phyloP scores from a whole-genome alignment of 1,140 invertebrate species.

The Meloidogyne hapla region DNA sequence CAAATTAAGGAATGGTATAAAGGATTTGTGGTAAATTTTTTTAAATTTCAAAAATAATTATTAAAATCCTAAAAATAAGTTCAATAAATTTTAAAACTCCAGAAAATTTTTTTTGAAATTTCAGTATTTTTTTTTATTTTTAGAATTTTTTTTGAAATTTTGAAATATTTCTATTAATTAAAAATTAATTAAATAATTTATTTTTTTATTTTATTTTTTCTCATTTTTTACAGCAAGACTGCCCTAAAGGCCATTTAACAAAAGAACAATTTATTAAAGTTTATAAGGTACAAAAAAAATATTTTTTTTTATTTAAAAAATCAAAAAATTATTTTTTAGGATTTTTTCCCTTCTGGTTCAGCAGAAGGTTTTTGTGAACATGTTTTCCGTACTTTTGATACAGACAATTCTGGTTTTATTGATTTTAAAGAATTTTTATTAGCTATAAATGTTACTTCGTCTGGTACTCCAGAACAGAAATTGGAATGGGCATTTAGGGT shows the following conservation, averaged over 20 bases:
- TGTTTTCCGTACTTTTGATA: slow-evolving; percentile 91
- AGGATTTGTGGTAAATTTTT: slow-evolving; percentile 63
- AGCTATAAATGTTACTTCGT: slow-evolving; percentile 95
- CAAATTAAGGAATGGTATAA: slow-evolving; percentile 98
- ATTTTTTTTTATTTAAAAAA: neutral
- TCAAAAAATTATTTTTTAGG: slow-evolving; percentile 47
- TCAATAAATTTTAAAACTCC: too few species aligned
- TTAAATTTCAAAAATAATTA: neutral
- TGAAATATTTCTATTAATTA: neutral
- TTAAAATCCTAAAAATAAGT: too few species aligned
- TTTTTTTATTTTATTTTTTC: neutral
- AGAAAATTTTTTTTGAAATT: neutral
- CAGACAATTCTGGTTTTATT: slow-evolving; percentile 84
- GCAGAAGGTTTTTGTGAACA: slow-evolving; percentile 98
- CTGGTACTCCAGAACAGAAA: slow-evolving; percentile 94
- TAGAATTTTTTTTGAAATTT: neutral
- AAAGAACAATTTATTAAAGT: slow-evolving; percentile 96
- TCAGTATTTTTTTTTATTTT: too few species aligned
- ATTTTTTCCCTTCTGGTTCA: slow-evolving; percentile 81
- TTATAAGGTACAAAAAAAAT: slow-evolving; percentile 72
- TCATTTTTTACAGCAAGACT: slow-evolving; percentile 83
- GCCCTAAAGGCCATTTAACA: slow-evolving; percentile 92
- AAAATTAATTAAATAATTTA: neutral
- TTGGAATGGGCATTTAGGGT: slow-evolving; percentile 90
- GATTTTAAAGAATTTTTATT: slow-evolving; percentile 90